These are phyloP conservation scores for Osmoderma eremita DNA, from an alignment of 2,888 invertebrate species.

Conservation along the genomic window DNA sequence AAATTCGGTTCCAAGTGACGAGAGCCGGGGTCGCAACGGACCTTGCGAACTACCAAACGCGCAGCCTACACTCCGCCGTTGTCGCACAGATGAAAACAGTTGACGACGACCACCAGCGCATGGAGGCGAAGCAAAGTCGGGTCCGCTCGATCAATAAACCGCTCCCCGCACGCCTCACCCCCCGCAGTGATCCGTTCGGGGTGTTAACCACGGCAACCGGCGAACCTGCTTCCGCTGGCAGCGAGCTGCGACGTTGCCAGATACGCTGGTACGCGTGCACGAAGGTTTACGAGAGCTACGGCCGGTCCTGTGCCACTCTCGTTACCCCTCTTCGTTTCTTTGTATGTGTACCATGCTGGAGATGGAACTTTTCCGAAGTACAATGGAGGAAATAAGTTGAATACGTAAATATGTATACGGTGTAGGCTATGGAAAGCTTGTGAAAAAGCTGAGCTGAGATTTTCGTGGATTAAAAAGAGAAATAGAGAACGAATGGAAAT, in stretches of 20 bases:
- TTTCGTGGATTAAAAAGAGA: too few relatives aligned
- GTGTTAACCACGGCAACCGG: slow-evolving; percentile 48
- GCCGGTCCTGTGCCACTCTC: too few relatives aligned
- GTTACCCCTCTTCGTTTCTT: not conserved
- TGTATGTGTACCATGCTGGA: not conserved
- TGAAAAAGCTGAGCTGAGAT: too few relatives aligned
- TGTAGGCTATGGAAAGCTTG: too few relatives aligned
- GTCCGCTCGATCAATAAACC: slow-evolving; percentile 49
- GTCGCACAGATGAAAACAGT: slow-evolving; percentile 29
- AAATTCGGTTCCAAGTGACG: slow-evolving; percentile 18
- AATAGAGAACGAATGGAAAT: too few relatives aligned
- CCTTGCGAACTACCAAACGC: slow-evolving; percentile 4
- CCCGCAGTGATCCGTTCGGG: slow-evolving; percentile 39
- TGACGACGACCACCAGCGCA: slow-evolving; percentile 43
- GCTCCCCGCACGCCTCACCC: slow-evolving; percentile 41
- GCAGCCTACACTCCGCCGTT: slow-evolving; percentile 22
- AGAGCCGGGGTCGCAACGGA: not conserved
- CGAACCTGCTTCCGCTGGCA: slow-evolving; percentile 32
- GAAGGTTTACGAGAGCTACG: too few relatives aligned
- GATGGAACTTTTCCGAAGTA: too few relatives aligned
- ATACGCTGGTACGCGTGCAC: not conserved
- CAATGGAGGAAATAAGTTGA: too few relatives aligned
- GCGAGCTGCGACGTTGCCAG: slow-evolving; percentile 39
- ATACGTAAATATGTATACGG: too few relatives aligned
- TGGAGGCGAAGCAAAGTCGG: slow-evolving; percentile 47